Percentiles rank a stretch among this genome's conserved stretches.
phyloP scores from a whole-genome alignment of 2,797 vertebrate species.

The Syngnathus rostellatus region DNA sequence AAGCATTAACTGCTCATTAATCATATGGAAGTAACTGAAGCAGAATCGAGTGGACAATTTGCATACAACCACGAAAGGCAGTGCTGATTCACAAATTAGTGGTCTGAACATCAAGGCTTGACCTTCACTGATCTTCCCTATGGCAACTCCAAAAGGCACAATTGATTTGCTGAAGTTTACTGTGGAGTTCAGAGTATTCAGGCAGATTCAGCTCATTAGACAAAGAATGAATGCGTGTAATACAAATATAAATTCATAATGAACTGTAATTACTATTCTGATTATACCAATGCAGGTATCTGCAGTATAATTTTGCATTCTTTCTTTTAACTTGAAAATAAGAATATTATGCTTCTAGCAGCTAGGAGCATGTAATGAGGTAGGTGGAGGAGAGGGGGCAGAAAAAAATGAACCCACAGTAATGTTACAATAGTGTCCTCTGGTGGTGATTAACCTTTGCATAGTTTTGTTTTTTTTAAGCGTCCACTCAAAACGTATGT shows the following conservation, averaged over 20 bases:
- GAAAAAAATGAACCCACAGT: background rate
- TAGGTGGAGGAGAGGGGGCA: background rate
- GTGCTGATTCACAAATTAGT: background rate
- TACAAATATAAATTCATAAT: background rate
- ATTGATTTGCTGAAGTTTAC: background rate
- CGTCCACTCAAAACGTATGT: background rate
- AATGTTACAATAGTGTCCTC: slow-evolving; percentile 57
- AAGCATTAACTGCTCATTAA: background rate
- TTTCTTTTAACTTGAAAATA: background rate
- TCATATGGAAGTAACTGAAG: background rate
- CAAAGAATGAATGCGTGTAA: background rate
- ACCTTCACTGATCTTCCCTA: background rate
- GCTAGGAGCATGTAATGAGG: background rate
- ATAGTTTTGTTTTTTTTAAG: too few species aligned
- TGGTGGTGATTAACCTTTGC: slow-evolving; percentile 26
- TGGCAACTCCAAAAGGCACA: background rate
- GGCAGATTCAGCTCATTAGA: background rate
- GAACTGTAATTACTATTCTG: background rate
- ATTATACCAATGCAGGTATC: too few species aligned
- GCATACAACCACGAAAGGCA: background rate
- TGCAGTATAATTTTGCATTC: background rate
- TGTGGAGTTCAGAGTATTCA: background rate
- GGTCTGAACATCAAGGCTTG: background rate
- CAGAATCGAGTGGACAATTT: background rate
- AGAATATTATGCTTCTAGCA: background rate